Percentiles rank a stretch among this genome's conserved stretches.
Evolutionary conservation across 2,113 vertebrate species (phyloP).

Genomic region (Potamarius usumacintae): DNA sequence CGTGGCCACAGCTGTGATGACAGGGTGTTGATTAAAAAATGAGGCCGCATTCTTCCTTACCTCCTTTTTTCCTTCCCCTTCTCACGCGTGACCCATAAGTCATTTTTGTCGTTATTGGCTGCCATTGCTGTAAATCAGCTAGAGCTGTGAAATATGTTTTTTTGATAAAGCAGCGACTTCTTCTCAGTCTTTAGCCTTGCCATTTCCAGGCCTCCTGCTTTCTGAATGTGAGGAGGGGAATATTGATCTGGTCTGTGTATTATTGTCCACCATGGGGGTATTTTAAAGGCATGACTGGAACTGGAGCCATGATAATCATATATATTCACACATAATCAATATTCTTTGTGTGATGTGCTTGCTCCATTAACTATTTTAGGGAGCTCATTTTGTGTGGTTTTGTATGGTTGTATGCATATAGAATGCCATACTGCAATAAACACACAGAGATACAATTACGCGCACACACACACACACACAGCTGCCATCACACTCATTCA

Average conservation of each 20-base stretch:
- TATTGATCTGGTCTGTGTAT: conserved; percentile 65
- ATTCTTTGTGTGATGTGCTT: conserved; percentile 66
- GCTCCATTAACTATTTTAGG: conserved; percentile 61
- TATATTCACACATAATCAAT: conserved; percentile 40
- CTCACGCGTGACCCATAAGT: conserved; percentile 50
- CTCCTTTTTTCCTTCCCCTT: conserved; percentile 40
- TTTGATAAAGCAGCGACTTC: conserved; percentile 66
- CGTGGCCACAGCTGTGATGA: conserved; percentile 44
- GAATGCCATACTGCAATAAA: neutral
- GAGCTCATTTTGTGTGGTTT: conserved; percentile 18
- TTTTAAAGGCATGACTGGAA: conserved; percentile 66
- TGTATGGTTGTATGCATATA: neutral
- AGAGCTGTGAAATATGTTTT: conserved; percentile 57
- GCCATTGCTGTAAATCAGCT: conserved; percentile 63
- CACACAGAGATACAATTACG: neutral
- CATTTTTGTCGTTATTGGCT: conserved; percentile 60
- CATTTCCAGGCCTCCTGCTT: conserved; percentile 53
- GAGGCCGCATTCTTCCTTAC: conserved; percentile 36
- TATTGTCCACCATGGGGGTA: conserved; percentile 63
- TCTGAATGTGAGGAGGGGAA: conserved; percentile 39
- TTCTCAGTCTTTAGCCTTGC: conserved; percentile 61
- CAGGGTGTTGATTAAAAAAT: conserved; percentile 45
- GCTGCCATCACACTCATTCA: conserved; percentile 65
- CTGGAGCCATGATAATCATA: conserved; percentile 74
- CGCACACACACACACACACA: conserved; percentile 18